A percentile compares a stretch with the other conserved stretches of the same genome.
Evolutionary conservation across 2,888 invertebrate genomes (phyloP).

Genomic region (Archips xylosteana): DNA sequence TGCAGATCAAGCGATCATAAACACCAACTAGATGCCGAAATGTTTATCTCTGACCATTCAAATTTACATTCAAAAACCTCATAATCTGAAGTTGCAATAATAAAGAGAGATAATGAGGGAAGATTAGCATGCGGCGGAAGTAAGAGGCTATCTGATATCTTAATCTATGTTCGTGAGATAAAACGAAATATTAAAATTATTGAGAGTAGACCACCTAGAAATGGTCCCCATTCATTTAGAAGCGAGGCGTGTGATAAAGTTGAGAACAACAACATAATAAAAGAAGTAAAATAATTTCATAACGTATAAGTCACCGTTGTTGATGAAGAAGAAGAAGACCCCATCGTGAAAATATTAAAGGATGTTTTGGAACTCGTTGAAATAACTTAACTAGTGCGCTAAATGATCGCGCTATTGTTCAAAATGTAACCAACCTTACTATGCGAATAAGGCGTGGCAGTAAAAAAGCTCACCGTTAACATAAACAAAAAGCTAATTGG

Average conservation of each 20-base stretch:
- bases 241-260: slow-evolving; percentile 14
- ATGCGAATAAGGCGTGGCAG: slow-evolving; percentile 42
- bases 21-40: slow-evolving; percentile 12
- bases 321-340: slow-evolving; percentile 19
- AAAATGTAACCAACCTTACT: slow-evolving; percentile 42
- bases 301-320: slow-evolving; percentile 4
- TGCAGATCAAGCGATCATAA: slow-evolving; percentile 8
- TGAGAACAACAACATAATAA: slow-evolving; percentile 9
- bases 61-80: slow-evolving; percentile 20
- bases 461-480: slow-evolving; percentile 56
- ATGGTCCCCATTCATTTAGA: slow-evolving; percentile 12
- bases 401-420: slow-evolving; percentile 40
- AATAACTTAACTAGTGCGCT: slow-evolving; percentile 11
- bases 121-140: slow-evolving; percentile 41
- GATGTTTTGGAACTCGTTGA: background rate
- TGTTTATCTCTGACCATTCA: slow-evolving; percentile 6
- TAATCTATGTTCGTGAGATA: slow-evolving; percentile 39
- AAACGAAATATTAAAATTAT: slow-evolving; percentile 22
- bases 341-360: background rate
- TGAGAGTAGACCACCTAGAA: slow-evolving; percentile 27
- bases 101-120: slow-evolving; percentile 33
- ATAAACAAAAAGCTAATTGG: slow-evolving; percentile 65
- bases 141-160: slow-evolving; percentile 28
- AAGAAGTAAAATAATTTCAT: slow-evolving; percentile 7
- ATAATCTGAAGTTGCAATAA: slow-evolving; percentile 13